phyloP scores from a whole-genome alignment of 1,140 invertebrate species.

The Lepidurus couesii region DNA sequence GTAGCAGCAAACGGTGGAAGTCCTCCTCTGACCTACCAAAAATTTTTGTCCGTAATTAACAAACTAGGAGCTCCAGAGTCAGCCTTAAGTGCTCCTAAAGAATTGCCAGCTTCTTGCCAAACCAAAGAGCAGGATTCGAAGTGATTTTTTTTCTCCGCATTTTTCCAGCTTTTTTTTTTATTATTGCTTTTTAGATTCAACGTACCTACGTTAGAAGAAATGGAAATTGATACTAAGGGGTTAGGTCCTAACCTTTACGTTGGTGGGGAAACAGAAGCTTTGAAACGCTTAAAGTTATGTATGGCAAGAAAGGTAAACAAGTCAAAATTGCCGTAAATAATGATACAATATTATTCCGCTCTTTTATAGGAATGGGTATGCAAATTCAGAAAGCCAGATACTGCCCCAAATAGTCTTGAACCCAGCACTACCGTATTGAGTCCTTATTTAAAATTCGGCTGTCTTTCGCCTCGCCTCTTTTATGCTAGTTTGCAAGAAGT shows the following conservation, averaged over 20 bases:
- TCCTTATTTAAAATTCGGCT: constrained; percentile 68
- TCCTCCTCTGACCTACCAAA: constrained; percentile 63
- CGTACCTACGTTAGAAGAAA: constrained; percentile 55
- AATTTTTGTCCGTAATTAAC: constrained; percentile 58
- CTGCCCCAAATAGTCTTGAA: constrained; percentile 62
- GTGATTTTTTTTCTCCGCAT: background rate
- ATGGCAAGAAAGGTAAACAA: constrained; percentile 50
- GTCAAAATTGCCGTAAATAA: background rate
- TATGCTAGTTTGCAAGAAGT: constrained; percentile 57
- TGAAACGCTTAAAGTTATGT: constrained; percentile 55
- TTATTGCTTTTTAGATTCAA: constrained; percentile 47
- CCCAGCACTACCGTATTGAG: constrained; percentile 66
- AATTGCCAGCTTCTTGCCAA: constrained; percentile 46
- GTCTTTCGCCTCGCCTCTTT: constrained; percentile 59
- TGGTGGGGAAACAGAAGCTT: constrained; percentile 64
- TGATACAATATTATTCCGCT: constrained; percentile 21
- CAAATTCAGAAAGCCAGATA: constrained; percentile 67
- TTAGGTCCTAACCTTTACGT: constrained; percentile 51
- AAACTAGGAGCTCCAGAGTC: constrained; percentile 51
- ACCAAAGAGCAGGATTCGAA: constrained; percentile 45
- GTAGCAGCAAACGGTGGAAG: constrained; percentile 57
- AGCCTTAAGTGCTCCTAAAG: constrained; percentile 47
- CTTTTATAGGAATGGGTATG: constrained; percentile 55
- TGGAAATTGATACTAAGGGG: constrained; percentile 49
- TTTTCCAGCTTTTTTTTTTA: background rate